Conservation (phyloP, 2,888 invertebrate genomes). For the Drosophila neoperkinsi region DNA sequence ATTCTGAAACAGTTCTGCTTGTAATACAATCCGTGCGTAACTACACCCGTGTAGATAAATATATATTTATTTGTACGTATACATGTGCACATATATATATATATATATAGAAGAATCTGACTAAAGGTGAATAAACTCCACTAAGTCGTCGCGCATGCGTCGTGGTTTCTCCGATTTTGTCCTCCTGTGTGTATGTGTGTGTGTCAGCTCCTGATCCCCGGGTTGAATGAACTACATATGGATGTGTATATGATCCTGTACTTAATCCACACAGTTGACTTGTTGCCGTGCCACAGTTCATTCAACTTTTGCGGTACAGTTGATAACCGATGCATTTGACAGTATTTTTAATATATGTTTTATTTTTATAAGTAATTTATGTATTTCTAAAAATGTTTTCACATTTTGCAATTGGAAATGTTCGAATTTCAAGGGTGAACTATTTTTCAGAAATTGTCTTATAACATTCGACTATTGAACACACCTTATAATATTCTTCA, state of each 20-base stretch:
- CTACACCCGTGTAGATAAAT: constrained; percentile 52
- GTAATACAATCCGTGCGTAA: constrained; percentile 80
- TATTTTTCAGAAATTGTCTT: not conserved
- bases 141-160: constrained; percentile 51
- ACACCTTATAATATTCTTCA: not conserved
- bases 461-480: not conserved
- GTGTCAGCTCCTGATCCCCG: constrained; percentile 13
- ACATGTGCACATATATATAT: not conserved
- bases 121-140: constrained; percentile 75
- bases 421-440: not conserved
- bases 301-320: constrained; percentile 38
- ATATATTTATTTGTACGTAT: constrained; percentile 4
- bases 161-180: constrained; percentile 31
- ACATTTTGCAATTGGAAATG: not conserved
- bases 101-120: constrained; percentile 14
- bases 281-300: constrained; percentile 44
- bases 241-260: constrained; percentile 41
- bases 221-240: constrained; percentile 69
- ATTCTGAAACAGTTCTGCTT: constrained; percentile 36
- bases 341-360: not conserved
- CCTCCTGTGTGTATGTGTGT: constrained; percentile 26
- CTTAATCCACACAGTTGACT: constrained; percentile 41
- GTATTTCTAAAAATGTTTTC: not conserved
- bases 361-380: not conserved
- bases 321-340: not conserved